Base-by-base conservation (phyloP, 2,888 invertebrate species). In the Meloe dianella region DNA sequence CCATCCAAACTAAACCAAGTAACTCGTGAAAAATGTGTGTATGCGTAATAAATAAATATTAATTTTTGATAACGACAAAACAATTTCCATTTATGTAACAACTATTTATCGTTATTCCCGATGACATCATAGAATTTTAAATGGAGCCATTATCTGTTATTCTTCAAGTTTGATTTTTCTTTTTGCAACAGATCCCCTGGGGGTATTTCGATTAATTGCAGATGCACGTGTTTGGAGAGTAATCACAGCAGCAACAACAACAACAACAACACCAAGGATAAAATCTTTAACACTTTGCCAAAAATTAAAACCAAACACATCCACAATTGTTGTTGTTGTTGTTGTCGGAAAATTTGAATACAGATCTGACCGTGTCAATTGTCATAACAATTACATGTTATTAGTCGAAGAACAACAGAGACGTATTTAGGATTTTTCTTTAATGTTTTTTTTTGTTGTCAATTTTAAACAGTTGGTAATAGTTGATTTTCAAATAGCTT, bases 221-320 rank as follows among this genome's bases (percentile, higher is more conserved):
- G 38, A n/a, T 41, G 17, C 41, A 41, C 41, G 41, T 41, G 41
- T 8, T 8, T n/a, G n/a, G 14, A 41, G 12, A 38, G 9, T 12
- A 38, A 38, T 14, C 14, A 12, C 41, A 41, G 17, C 41, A 17
- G 2, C 41, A 41, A 17, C 41, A 41, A 6, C 41, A 41, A 41
- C 62, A 32, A 35, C 54, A 66, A 59, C 66, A 66, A 63, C 62
- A 62, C 56, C n/a, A n/a, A n/a, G n/a, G n/a, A n/a, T 57, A 66
- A 56, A 56, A 54, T 66, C 62, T 58, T 66, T 62, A 66, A 66
- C 62, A 63, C 32, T 14, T 5, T 41, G 41, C n/a, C 41, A 30
- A 61, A 38, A 66, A 62, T 60, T 60, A 62, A 59, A 65, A 65
- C 61, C 65, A 66, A 66, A 66, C 61, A 66, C 56, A 54, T 59